Conservation (phyloP, 2,797 vertebrate species). For the Podarcis siculus region DNA sequence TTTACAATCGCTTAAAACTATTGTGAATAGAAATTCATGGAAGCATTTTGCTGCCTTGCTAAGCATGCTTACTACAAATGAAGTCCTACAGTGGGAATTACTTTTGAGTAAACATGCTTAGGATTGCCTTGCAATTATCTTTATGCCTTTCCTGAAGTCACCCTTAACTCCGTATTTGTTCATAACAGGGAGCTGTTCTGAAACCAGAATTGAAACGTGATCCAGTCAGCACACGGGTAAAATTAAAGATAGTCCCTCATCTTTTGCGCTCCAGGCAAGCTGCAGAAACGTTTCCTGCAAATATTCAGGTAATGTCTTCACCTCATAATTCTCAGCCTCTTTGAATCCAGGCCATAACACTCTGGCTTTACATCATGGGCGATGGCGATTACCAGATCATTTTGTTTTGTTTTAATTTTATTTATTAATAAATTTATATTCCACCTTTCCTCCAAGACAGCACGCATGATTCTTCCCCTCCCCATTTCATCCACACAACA, state of each 20-base stretch:
- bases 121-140: not conserved
- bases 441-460: too few species aligned
- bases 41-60: not conserved
- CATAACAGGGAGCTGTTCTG: constrained; percentile 84
- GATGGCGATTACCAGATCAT: too few species aligned
- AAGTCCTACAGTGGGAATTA: too few species aligned
- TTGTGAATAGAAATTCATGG: not conserved
- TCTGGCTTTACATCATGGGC: not conserved
- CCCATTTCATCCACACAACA: too few species aligned
- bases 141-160: too few species aligned
- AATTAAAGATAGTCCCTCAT: constrained; percentile 97
- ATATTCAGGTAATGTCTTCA: constrained; percentile 88
- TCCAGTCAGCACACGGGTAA: constrained; percentile 96
- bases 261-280: constrained; percentile 93
- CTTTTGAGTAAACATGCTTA: not conserved
- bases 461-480: too few species aligned
- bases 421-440: too few species aligned
- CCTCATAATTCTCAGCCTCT: not conserved
- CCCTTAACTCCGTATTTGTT: constrained; percentile 23
- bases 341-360: not conserved
- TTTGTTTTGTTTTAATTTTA: too few species aligned
- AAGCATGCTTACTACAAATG: not conserved
- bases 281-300: constrained; percentile 95
- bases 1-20: not conserved
- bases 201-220: constrained; percentile 97